These are phyloP conservation scores for Lutjanus argentimaculatus DNA, from an alignment of 2,797 vertebrate species.

Conservation along the genomic window DNA sequence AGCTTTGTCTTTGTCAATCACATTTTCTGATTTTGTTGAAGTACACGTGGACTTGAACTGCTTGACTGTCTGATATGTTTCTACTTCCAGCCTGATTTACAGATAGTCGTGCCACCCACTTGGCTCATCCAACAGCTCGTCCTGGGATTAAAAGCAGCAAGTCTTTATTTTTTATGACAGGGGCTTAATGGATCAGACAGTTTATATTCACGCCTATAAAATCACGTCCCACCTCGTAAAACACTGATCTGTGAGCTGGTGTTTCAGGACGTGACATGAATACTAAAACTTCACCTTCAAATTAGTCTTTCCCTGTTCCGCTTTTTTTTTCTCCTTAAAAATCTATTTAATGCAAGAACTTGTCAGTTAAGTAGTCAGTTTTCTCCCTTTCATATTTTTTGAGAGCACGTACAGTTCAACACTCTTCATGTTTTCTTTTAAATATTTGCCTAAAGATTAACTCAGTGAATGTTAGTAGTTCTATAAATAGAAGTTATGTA, in stretches of 20 bases:
- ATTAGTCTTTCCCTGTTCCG: background rate
- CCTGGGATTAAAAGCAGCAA: background rate
- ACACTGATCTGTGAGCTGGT: background rate
- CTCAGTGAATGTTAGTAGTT: background rate
- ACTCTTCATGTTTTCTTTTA: background rate
- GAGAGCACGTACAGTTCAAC: background rate
- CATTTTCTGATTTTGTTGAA: background rate
- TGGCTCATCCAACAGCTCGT: background rate
- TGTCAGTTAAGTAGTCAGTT: background rate
- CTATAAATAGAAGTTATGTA: background rate
- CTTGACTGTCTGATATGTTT: too few species aligned
- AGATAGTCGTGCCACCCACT: background rate
- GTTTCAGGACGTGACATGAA: background rate
- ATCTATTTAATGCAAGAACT: background rate
- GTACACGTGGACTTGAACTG: background rate
- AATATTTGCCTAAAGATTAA: background rate
- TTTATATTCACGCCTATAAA: slow-evolving; percentile 7
- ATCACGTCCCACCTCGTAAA: slow-evolving; percentile 17
- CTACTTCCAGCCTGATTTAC: background rate
- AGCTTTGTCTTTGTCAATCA: background rate
- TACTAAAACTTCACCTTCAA: background rate
- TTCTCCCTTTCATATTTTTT: background rate
- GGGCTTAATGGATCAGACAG: background rate
- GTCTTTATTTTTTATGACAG: background rate
- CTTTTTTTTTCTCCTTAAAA: background rate